Evolutionary conservation across 2,113 vertebrate genomes (phyloP), one percentile per base, ranked within the genome.

Genomic region (Bubalus kerabau): DNA sequence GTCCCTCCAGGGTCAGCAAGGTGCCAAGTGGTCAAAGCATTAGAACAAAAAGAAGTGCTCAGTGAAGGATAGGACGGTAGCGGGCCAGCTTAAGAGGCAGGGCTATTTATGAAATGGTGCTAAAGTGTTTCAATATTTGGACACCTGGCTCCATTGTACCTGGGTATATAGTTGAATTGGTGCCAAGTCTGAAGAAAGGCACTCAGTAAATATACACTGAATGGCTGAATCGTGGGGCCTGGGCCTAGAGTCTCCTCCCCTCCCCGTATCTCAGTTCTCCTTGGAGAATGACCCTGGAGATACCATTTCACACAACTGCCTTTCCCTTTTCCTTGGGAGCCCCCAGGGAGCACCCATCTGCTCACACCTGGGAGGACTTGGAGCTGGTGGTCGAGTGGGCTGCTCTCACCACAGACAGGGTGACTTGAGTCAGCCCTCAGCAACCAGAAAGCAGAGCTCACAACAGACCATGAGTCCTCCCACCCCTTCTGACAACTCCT

Each of bases 251-350:
- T 64, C 32, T 56, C 30, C 23, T 26, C 8, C 56, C 5, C 2
- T 4, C n/a, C 32, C 9, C 1, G 0, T 12, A 78, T 2, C 19
- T 43, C 74, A 60, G 56, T 13, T 12, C 4, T 32, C 76, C 52
- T 54, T 74, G 78, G 87, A 91, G 78, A 83, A 30, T 7, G 14
- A 28, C 36, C n/a, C 43, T 1, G 14, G 67, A 16, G 9, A n/a
- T 28, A 11, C 24, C 19, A 1, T 19, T 56, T 50, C 15, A 8
- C 0, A 0, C 1, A 3, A 7, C 52, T 3, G 7, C 11, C 6
- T 28, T 83, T 32, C 57, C 7, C 10, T 80, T 64, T n/a, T 17
- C 74, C 54, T 67, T 30, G 15, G 59, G 86, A 46, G 1, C 48
- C 23, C 64, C 28, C 28, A 62, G 60, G 28, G 60, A 62, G 24